phyloP scores from a whole-genome alignment of 2,797 vertebrate genomes.

The Peromyscus eremicus region DNA sequence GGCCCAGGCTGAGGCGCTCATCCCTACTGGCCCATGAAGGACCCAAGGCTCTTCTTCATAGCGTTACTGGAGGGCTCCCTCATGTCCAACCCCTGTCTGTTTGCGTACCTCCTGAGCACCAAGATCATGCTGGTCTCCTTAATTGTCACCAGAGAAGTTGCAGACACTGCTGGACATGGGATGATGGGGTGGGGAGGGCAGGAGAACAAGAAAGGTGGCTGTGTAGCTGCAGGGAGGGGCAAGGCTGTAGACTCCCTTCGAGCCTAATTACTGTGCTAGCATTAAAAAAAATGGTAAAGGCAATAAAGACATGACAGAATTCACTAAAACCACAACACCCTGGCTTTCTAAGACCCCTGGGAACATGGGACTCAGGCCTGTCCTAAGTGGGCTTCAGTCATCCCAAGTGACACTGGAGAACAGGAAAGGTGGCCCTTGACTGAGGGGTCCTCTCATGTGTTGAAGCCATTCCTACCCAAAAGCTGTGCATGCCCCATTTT shows the following conservation, averaged over 20 bases:
- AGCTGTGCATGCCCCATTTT: background rate
- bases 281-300: background rate
- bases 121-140: background rate
- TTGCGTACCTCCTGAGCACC: background rate
- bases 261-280: background rate
- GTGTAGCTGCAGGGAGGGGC: background rate
- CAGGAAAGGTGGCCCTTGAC: background rate
- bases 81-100: background rate
- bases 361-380: background rate
- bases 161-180: accelerated
- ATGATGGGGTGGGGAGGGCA: background rate
- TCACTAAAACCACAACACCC: background rate
- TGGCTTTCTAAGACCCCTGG: background rate
- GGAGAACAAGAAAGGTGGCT: background rate
- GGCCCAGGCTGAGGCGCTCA: background rate
- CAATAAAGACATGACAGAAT: background rate
- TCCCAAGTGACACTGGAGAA: background rate
- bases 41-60: background rate
- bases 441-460: background rate
- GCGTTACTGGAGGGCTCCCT: background rate
- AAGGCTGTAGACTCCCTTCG: accelerated
- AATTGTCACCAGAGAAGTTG: background rate
- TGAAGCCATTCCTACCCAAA: background rate
- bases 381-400: background rate
- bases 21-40: background rate